These are phyloP conservation scores for Ispidina lecontei DNA, from an alignment of 2,797 vertebrate species.

Conservation along the genomic window DNA sequence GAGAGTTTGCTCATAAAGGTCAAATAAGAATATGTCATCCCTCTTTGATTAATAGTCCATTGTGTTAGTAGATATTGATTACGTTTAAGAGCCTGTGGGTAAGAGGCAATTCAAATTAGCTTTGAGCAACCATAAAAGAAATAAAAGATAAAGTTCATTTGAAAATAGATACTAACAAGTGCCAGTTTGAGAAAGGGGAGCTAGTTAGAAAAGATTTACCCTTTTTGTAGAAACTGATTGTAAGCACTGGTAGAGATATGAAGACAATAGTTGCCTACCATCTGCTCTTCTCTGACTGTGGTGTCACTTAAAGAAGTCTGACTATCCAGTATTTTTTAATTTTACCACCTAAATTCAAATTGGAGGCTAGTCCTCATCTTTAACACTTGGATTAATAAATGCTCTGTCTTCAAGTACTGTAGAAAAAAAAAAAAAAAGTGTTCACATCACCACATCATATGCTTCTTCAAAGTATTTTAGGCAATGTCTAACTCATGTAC, in stretches of 20 bases:
- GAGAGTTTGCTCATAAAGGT: constrained; percentile 38
- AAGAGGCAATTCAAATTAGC: constrained; percentile 21
- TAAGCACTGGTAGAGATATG: background rate
- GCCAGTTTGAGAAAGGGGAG: background rate
- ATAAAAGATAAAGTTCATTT: background rate
- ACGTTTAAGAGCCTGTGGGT: background rate
- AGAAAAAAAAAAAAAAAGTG: background rate
- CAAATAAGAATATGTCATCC: constrained; percentile 25
- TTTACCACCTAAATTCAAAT: background rate
- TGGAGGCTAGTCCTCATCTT: background rate
- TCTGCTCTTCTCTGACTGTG: background rate
- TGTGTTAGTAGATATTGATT: constrained; percentile 45
- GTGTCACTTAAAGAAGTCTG: background rate
- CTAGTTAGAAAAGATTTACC: background rate
- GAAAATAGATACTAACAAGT: background rate
- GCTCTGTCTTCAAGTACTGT: background rate
- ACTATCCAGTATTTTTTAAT: background rate
- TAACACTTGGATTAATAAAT: background rate
- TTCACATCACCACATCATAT: background rate
- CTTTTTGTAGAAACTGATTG: background rate
- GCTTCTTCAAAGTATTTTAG: background rate
- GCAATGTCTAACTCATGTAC: background rate
- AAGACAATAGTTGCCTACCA: background rate
- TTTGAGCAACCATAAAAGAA: background rate
- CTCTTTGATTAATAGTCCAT: background rate